Conservation (phyloP, 2,888 invertebrate species). For the Agriopis leucophaearia region DNA sequence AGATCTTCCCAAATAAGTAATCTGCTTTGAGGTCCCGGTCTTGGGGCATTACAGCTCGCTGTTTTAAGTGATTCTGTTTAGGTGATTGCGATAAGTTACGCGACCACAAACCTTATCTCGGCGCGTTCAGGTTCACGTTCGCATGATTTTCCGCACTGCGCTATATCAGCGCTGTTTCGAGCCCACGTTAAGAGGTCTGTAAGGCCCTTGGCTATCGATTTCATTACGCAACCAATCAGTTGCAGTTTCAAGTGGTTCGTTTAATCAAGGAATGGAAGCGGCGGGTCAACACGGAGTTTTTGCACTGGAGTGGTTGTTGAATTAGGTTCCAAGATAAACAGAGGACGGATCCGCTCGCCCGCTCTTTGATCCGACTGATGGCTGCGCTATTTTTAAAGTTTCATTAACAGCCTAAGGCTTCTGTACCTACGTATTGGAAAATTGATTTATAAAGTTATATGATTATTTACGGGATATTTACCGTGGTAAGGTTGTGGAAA, state of each 20-base stretch:
- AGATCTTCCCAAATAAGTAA: not conserved
- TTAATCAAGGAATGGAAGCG: conserved; percentile 59
- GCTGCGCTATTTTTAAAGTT: conserved; percentile 14
- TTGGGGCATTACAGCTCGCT: too few species aligned
- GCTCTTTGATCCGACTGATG: conserved; percentile 22
- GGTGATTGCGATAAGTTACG: too few species aligned
- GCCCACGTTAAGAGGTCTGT: too few species aligned
- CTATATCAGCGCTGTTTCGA: too few species aligned
- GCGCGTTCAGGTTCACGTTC: too few species aligned
- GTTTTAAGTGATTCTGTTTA: too few species aligned
- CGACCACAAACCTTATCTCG: too few species aligned
- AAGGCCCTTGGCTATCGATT: conserved; percentile 24
- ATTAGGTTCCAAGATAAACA: conserved; percentile 65
- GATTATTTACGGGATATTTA: too few species aligned
- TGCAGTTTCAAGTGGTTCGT: conserved; percentile 45
- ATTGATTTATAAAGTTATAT: too few species aligned
- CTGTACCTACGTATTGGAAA: not conserved
- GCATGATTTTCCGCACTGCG: too few species aligned
- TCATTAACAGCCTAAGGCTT: not conserved
- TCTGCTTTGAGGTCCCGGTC: conserved; percentile 11
- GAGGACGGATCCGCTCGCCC: conserved; percentile 48
- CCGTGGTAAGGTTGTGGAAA: too few species aligned
- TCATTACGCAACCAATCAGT: conserved; percentile 33
- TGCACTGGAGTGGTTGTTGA: conserved; percentile 63
- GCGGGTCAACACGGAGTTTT: conserved; percentile 54